phyloP scores from a whole-genome alignment of 2,113 vertebrate genomes.

The Rissa tridactyla region DNA sequence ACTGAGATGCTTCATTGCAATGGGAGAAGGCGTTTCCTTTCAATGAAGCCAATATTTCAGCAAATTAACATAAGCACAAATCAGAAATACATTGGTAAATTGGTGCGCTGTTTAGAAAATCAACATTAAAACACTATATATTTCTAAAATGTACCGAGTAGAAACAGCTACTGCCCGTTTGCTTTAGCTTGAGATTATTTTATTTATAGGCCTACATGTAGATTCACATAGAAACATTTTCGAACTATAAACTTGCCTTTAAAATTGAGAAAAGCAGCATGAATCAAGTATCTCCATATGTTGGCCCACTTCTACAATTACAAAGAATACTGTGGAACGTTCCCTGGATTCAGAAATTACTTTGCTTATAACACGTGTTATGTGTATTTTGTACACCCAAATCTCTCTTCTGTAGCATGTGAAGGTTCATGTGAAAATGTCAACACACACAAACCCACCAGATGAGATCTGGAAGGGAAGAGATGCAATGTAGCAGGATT shows the following conservation, averaged over 20 bases:
- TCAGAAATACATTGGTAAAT: background rate
- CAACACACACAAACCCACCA: fast-evolving
- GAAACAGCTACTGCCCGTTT: background rate
- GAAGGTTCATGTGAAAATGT: background rate
- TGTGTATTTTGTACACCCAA: background rate
- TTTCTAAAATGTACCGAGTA: background rate
- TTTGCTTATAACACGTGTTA: background rate
- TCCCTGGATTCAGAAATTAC: background rate
- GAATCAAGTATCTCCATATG: background rate
- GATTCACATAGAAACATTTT: background rate
- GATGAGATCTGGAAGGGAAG: background rate
- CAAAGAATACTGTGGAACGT: background rate
- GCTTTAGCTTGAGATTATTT: background rate
- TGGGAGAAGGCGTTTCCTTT: background rate
- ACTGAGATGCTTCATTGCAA: background rate
- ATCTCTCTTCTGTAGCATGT: background rate
- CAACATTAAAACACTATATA: background rate
- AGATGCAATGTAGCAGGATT: background rate
- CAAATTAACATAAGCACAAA: background rate
- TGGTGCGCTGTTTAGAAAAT: background rate
- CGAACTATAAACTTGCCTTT: background rate
- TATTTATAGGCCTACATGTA: background rate
- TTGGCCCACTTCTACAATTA: background rate
- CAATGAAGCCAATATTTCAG: background rate
- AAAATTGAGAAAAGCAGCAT: background rate